phyloP scores from a whole-genome alignment of 2,888 invertebrate species.

The Tanytarsus gracilentus region DNA sequence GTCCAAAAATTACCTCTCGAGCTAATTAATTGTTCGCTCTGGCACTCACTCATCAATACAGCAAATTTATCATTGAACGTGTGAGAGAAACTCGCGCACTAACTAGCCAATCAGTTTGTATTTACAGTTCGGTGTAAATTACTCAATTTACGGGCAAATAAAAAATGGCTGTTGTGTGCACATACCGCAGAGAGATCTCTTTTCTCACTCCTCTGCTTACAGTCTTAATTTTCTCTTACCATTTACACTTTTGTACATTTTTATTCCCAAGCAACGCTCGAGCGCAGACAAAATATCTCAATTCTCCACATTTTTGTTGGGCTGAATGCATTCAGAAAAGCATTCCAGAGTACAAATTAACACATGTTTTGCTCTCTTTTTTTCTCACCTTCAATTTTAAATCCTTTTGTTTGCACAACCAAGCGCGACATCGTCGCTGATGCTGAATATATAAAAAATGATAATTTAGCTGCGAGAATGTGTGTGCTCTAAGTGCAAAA shows the following conservation, averaged over 20 bases:
- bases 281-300: constrained; percentile 26
- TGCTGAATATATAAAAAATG: background rate
- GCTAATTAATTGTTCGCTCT: too few species aligned
- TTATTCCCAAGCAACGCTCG: too few species aligned
- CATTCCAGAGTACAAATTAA: constrained; percentile 24
- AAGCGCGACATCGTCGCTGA: background rate
- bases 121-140: constrained; percentile 25
- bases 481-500: background rate
- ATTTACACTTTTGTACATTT: background rate
- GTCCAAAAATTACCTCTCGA: too few species aligned
- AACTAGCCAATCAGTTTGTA: constrained; percentile 21
- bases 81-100: too few species aligned
- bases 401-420: too few species aligned
- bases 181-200: background rate
- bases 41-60: too few species aligned
- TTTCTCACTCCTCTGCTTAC: background rate
- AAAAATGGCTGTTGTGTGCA: constrained; percentile 22
- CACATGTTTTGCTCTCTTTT: constrained; percentile 16
- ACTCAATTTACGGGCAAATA: constrained; percentile 24
- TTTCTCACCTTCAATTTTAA: background rate
- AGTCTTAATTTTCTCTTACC: constrained; percentile 27
- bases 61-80: too few species aligned
- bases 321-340: constrained; percentile 22
- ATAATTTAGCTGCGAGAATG: background rate
- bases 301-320: constrained; percentile 8